Percentiles rank a stretch among this genome's conserved stretches.
Conservation (phyloP, 2,113 vertebrate genomes). For the Osmerus mordax region DNA sequence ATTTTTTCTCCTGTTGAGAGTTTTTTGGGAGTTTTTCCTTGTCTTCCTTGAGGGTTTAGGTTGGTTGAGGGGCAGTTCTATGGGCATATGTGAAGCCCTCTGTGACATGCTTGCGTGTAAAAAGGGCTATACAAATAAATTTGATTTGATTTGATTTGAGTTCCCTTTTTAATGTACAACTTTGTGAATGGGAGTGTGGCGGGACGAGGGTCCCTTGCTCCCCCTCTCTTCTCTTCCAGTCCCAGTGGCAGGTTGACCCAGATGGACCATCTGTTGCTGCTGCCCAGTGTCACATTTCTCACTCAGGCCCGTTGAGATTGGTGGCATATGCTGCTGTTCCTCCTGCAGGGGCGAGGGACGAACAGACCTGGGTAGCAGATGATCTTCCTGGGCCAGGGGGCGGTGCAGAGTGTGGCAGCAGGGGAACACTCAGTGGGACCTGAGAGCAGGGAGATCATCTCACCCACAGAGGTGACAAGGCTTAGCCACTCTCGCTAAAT, state of each 20-base stretch:
- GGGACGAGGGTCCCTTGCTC: constrained; percentile 26
- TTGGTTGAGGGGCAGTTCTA: too few species aligned
- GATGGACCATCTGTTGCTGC: constrained; percentile 63
- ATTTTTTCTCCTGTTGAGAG: too few species aligned
- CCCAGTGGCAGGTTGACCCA: constrained; percentile 57
- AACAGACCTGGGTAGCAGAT: constrained; percentile 7
- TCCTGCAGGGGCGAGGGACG: constrained; percentile 23
- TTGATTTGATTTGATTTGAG: too few species aligned
- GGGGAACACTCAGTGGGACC: too few species aligned
- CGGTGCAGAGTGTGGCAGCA: not conserved
- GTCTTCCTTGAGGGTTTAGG: too few species aligned
- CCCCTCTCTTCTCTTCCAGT: constrained; percentile 33
- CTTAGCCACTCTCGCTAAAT: too few species aligned
- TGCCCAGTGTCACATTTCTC: constrained; percentile 47
- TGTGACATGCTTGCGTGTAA: too few species aligned
- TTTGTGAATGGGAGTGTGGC: constrained; percentile 40
- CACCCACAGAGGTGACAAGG: too few species aligned
- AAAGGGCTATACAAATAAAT: too few species aligned
- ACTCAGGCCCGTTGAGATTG: constrained; percentile 45
- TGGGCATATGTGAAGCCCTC: too few species aligned
- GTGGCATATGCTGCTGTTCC: constrained; percentile 47
- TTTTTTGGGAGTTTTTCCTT: too few species aligned
- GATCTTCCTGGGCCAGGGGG: not conserved
- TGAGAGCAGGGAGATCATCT: too few species aligned
- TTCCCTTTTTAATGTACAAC: constrained; percentile 30